A percentile compares a stretch with the other conserved stretches of the same genome.
These are phyloP conservation scores for Taenioides sp. DNA, from an alignment of 2,797 vertebrate species.

Conservation along the genomic window DNA sequence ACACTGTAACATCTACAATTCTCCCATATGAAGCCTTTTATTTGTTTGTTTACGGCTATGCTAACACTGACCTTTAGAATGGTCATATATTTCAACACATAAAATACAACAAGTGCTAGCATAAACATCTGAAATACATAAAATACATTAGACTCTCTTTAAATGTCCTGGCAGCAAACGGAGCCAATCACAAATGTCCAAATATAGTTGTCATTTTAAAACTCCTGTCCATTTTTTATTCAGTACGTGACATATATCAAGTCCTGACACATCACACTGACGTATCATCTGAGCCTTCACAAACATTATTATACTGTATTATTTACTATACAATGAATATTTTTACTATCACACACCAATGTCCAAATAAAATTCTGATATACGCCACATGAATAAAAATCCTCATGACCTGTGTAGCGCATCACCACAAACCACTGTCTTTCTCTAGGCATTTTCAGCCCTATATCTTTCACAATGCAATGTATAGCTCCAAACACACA, in stretches of 20 bases:
- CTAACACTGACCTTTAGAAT: not conserved
- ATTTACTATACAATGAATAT: slow-evolving; percentile 20
- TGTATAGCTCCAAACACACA: slow-evolving; percentile 30
- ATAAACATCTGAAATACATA: not conserved
- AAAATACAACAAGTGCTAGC: not conserved
- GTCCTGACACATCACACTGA: not conserved
- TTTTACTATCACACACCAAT: slow-evolving; percentile 19
- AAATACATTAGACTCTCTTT: not conserved
- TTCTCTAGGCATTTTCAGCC: slow-evolving; percentile 30
- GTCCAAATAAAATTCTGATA: slow-evolving; percentile 19
- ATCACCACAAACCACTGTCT: slow-evolving; percentile 25
- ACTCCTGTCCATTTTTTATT: not conserved
- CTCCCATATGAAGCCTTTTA: not conserved
- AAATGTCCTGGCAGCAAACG: not conserved
- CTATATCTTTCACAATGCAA: slow-evolving; percentile 45
- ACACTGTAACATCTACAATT: not conserved
- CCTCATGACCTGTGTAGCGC: slow-evolving; percentile 28
- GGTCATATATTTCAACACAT: not conserved
- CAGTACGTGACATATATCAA: not conserved
- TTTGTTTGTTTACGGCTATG: not conserved
- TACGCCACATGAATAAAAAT: slow-evolving; percentile 19
- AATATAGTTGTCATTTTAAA: slow-evolving; percentile 6
- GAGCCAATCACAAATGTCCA: not conserved
- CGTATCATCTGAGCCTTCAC: not conserved
- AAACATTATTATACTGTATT: slow-evolving; percentile 24